These are phyloP conservation scores for Diceros bicornis DNA, from an alignment of 2,797 vertebrate genomes.

Conservation along the genomic window DNA sequence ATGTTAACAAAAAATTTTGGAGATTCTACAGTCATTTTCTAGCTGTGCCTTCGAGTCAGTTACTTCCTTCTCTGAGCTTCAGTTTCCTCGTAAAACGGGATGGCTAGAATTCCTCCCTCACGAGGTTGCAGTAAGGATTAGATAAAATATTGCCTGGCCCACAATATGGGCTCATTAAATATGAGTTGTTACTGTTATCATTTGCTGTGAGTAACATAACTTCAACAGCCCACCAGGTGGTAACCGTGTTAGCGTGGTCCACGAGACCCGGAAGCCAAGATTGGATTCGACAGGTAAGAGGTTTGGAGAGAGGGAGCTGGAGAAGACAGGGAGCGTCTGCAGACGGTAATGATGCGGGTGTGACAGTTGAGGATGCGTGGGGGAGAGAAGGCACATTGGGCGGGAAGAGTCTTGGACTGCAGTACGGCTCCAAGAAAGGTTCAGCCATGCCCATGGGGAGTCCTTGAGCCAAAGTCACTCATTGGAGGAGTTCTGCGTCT, in stretches of 20 bases:
- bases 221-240: background rate
- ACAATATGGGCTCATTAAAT: background rate
- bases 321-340: background rate
- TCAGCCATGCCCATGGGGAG: background rate
- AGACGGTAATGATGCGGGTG: background rate
- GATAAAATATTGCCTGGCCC: background rate
- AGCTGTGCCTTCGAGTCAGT: background rate
- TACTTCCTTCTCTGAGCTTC: background rate
- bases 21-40: background rate
- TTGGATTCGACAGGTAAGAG: background rate
- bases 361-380: too few species aligned
- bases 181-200: background rate
- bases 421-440: background rate
- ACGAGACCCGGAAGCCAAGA: background rate
- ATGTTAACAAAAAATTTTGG: background rate
- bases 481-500: too few species aligned
- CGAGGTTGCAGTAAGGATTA: background rate
- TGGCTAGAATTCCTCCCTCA: background rate
- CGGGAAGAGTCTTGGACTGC: rapidly evolving
- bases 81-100: background rate
- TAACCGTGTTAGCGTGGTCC: background rate
- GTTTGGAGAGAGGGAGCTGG: background rate
- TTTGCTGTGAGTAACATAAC: background rate
- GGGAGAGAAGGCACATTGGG: background rate
- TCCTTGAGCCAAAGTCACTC: background rate